Evolutionary conservation across 2,113 vertebrate species (phyloP).

Genomic region (Hepsetus odoe): DNA sequence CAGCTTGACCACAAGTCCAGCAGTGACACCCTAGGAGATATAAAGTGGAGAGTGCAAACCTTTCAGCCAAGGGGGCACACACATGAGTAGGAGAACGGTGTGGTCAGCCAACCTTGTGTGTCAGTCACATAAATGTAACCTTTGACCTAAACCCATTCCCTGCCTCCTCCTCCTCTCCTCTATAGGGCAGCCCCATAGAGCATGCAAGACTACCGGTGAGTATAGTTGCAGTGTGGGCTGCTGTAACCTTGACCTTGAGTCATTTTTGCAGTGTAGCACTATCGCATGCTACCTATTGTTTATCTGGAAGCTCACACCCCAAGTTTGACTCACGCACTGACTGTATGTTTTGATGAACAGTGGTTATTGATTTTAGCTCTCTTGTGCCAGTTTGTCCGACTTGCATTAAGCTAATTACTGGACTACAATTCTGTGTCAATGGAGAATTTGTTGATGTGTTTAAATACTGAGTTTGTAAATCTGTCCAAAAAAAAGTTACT

Average conservation of each 20-base stretch:
- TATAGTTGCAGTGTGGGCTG: constrained; percentile 53
- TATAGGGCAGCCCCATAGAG: constrained; percentile 59
- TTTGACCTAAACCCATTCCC: constrained; percentile 40
- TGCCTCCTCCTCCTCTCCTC: constrained; percentile 52
- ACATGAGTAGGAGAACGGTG: neutral
- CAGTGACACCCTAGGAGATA: constrained; percentile 22
- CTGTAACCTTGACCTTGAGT: constrained; percentile 38
- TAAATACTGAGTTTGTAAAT: too few relatives aligned
- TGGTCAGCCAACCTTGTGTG: constrained; percentile 24
- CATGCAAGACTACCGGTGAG: constrained; percentile 70
- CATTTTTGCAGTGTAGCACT: constrained; percentile 39
- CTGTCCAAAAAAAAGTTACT: too few relatives aligned
- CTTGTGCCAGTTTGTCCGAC: neutral
- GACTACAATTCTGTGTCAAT: too few relatives aligned
- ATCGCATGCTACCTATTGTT: constrained; percentile 50
- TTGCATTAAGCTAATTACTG: too few relatives aligned
- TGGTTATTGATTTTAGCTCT: neutral
- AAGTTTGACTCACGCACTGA: neutral
- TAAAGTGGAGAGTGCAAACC: constrained; percentile 7
- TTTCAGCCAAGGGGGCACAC: constrained; percentile 4
- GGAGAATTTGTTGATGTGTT: too few relatives aligned
- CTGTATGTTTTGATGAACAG: constrained; percentile 32
- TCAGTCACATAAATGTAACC: constrained; percentile 34
- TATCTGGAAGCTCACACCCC: constrained; percentile 37
- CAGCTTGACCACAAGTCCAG: constrained; percentile 28